These are phyloP conservation scores for Lymantria monacha DNA, from an alignment of 2,888 invertebrate species.

Conservation along the genomic window DNA sequence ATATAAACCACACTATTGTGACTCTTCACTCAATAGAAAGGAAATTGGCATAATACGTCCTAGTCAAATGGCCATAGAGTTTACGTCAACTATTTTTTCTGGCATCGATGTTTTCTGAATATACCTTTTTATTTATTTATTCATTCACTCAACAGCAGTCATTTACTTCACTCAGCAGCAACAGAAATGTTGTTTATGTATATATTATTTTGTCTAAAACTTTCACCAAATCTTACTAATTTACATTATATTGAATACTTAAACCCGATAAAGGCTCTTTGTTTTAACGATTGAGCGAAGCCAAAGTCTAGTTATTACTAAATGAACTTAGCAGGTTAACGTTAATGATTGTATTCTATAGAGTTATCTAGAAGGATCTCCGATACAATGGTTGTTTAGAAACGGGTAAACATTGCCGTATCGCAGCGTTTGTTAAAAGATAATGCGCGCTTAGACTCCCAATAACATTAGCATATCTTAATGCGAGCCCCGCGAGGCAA, in stretches of 20 bases:
- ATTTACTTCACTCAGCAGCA: too few relatives aligned
- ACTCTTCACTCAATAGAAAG: too few relatives aligned
- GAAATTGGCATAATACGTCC: too few relatives aligned
- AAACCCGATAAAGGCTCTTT: slow-evolving; percentile 7
- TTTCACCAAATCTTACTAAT: background rate
- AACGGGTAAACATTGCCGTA: slow-evolving; percentile 46
- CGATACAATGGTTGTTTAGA: slow-evolving; percentile 48
- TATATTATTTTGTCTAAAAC: too few relatives aligned
- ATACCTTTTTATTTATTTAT: too few relatives aligned
- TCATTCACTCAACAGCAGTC: too few relatives aligned
- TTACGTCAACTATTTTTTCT: too few relatives aligned
- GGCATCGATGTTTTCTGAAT: too few relatives aligned
- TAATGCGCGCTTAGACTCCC: slow-evolving; percentile 56
- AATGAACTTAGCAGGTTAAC: slow-evolving; percentile 15
- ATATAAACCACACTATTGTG: too few relatives aligned
- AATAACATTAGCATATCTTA: slow-evolving; percentile 75
- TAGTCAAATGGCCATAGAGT: too few relatives aligned
- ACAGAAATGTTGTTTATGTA: too few relatives aligned
- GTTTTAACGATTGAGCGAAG: slow-evolving; percentile 12
- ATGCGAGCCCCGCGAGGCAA: slow-evolving; percentile 42
- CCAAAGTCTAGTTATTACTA: slow-evolving; percentile 22
- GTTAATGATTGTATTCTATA: slow-evolving; percentile 41
- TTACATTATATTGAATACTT: slow-evolving; percentile 1
- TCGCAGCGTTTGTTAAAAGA: slow-evolving; percentile 55
- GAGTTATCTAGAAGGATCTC: slow-evolving; percentile 47